Percentiles rank a stretch among this genome's conserved stretches.
Evolutionary conservation across 2,797 vertebrate species (phyloP).

Genomic region (Melanotaenia maccullochi): DNA sequence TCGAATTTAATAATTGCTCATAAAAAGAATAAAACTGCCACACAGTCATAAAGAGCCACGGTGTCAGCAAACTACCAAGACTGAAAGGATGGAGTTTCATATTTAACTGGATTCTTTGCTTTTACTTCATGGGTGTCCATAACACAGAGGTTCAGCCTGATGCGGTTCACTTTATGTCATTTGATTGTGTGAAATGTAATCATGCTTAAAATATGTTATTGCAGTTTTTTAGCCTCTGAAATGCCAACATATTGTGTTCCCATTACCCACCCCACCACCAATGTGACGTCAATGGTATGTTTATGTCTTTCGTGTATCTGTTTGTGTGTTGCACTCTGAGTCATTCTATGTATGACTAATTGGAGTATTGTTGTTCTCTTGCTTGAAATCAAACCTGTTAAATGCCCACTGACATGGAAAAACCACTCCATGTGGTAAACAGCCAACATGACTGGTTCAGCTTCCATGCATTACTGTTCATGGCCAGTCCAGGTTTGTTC

Average conservation of each 20-base stretch:
- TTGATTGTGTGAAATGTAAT: background rate
- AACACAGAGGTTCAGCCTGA: background rate
- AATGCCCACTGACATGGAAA: conserved; percentile 10
- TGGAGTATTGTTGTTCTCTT: conserved; percentile 27
- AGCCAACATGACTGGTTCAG: conserved; percentile 39
- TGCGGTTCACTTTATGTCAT: background rate
- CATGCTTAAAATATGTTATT: too few species aligned
- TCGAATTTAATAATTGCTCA: background rate
- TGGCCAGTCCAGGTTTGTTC: conserved; percentile 46
- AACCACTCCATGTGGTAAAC: conserved; percentile 17
- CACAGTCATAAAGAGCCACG: background rate
- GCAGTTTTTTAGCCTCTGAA: too few species aligned
- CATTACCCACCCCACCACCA: too few species aligned
- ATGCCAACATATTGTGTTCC: too few species aligned
- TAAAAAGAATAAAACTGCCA: background rate
- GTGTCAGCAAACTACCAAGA: background rate
- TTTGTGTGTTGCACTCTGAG: background rate
- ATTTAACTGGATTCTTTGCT: background rate
- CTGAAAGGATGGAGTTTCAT: background rate
- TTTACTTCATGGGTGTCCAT: background rate
- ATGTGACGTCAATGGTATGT: too few species aligned
- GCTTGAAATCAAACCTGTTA: conserved; percentile 31
- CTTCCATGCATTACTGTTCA: conserved; percentile 27
- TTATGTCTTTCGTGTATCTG: background rate
- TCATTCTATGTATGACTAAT: background rate